These are phyloP conservation scores for Hyperoplus immaculatus DNA, from an alignment of 2,797 vertebrate species.

Conservation along the genomic window DNA sequence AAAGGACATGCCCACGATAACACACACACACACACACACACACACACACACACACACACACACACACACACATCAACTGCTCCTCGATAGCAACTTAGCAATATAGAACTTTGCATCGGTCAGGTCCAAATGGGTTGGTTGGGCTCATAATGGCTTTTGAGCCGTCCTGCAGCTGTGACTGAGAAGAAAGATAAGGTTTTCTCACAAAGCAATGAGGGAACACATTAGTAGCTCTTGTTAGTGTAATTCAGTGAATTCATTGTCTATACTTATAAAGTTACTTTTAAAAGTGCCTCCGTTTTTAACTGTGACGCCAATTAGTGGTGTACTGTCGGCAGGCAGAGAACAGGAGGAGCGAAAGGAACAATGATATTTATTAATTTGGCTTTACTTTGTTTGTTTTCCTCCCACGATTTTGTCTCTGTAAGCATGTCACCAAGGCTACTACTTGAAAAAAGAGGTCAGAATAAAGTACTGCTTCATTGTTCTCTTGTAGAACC, in stretches of 20 bases:
- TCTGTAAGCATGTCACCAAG: background rate
- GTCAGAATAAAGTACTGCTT: no score
- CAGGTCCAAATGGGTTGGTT: constrained; percentile 15
- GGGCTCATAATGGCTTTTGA: constrained; percentile 22
- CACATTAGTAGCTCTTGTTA: constrained; percentile 30
- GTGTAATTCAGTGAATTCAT: constrained; percentile 15
- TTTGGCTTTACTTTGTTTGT: background rate
- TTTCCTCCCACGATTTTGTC: background rate
- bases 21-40: background rate
- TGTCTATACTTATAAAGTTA: constrained; percentile 13
- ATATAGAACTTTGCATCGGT: background rate
- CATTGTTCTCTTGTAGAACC: background rate
- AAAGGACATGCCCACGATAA: constrained; percentile 2
- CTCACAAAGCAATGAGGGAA: background rate
- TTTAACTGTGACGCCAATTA: constrained; percentile 4
- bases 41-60: background rate
- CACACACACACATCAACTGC: background rate
- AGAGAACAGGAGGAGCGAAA: constrained; percentile 9
- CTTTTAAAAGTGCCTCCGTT: background rate
- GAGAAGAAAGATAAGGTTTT: constrained; percentile 15
- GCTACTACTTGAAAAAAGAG: no score
- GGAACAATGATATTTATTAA: background rate
- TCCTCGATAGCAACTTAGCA: background rate
- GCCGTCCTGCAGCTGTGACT: constrained; percentile 12
- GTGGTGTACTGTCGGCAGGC: background rate